These are phyloP conservation scores for Cervus canadensis DNA, from an alignment of 2,113 vertebrate genomes.

Conservation along the genomic window DNA sequence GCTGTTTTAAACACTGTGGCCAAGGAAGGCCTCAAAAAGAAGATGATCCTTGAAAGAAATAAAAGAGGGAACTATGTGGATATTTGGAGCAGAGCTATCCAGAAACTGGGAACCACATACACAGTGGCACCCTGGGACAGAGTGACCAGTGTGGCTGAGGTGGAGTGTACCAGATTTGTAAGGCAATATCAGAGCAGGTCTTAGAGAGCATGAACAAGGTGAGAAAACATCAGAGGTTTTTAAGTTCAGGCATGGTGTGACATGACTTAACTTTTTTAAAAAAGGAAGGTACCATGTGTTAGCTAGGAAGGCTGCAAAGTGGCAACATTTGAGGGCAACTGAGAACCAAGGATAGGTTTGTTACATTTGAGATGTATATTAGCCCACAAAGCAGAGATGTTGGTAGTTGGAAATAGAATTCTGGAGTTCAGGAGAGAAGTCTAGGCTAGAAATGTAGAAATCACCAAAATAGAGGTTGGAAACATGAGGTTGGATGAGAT, in stretches of 20 bases:
- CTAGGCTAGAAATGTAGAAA: background rate
- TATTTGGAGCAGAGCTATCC: background rate
- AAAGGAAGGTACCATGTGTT: background rate
- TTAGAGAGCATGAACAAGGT: background rate
- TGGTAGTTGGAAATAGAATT: background rate
- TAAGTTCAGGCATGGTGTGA: background rate
- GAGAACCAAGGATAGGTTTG: background rate
- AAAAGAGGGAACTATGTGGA: background rate
- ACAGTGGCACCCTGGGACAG: background rate
- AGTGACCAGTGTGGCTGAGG: background rate
- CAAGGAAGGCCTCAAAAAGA: background rate
- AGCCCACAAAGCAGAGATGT: background rate
- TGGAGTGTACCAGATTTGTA: background rate
- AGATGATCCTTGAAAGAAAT: background rate
- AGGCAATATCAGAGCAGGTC: background rate
- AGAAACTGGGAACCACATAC: background rate
- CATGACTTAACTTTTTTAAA: background rate
- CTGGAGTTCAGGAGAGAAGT: background rate
- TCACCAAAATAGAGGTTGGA: background rate
- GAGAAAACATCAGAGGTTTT: background rate
- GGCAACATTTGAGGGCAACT: background rate
- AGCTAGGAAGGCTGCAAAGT: background rate
- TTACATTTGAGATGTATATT: background rate
- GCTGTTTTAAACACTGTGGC: background rate
- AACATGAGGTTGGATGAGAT: background rate